Evolutionary conservation across 53 echinoderm and acorn worm genomes (phyloP).

Genomic region (Pentamera pediparva): DNA sequence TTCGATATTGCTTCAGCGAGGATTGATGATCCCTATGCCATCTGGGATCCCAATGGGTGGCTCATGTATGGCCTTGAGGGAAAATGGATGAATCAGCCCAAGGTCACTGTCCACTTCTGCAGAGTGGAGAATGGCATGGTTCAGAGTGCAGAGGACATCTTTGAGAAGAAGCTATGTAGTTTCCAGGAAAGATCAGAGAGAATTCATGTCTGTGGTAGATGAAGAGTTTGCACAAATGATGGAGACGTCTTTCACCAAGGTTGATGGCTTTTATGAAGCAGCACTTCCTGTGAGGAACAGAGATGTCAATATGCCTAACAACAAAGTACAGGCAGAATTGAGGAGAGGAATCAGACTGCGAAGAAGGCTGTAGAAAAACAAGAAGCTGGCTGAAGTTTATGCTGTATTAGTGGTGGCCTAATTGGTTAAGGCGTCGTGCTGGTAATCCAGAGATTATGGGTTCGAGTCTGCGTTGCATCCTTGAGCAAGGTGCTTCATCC

Average conservation of each 20-base stretch:
- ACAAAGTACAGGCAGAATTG: neutral
- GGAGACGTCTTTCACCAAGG: slow-evolving; percentile 46
- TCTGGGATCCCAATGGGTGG: slow-evolving; percentile 37
- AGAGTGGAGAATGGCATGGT: slow-evolving; percentile 27
- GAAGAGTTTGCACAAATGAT: slow-evolving; percentile 51
- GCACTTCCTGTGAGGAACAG: slow-evolving; percentile 45
- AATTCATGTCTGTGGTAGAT: slow-evolving; percentile 40
- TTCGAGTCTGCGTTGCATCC: too few species aligned
- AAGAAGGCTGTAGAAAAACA: slow-evolving; percentile 20
- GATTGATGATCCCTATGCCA: slow-evolving; percentile 33
- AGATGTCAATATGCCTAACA: neutral
- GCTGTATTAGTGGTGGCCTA: too few species aligned
- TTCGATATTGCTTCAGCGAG: slow-evolving; percentile 26
- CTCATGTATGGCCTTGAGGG: slow-evolving; percentile 47
- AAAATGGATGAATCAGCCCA: slow-evolving; percentile 22
- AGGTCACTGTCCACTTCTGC: slow-evolving; percentile 35
- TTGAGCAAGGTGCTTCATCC: too few species aligned
- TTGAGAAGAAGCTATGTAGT: too few species aligned
- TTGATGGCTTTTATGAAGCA: slow-evolving; percentile 38
- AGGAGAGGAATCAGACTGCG: neutral
- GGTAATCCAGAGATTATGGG: too few species aligned
- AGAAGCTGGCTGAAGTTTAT: slow-evolving; percentile 9
- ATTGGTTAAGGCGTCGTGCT: too few species aligned
- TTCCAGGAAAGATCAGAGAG: too few species aligned
- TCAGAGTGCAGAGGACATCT: slow-evolving; percentile 8